A percentile compares a stretch with the other conserved stretches of the same genome.
phyloP scores from a whole-genome alignment of 2,113 vertebrate genomes.

The Platichthys stellatus region DNA sequence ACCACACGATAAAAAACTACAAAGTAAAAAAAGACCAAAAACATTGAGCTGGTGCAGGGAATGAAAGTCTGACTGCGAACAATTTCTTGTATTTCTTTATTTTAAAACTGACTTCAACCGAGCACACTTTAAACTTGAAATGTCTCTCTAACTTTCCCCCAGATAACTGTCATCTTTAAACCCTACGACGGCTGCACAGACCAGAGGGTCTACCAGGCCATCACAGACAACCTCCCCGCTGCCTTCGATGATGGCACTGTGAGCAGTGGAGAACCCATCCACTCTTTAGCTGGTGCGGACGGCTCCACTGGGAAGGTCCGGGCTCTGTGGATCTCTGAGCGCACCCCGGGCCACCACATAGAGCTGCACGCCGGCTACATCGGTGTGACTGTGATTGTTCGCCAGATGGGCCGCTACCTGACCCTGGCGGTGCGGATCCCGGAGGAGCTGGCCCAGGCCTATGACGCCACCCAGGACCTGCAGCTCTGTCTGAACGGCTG shows the following conservation, averaged over 20 bases:
- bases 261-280: conserved; percentile 79
- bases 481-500: conserved; percentile 96
- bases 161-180: conserved; percentile 98
- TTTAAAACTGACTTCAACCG: too few species aligned
- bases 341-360: conserved; percentile 85
- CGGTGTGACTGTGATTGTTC: conserved; percentile 90
- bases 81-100: too few species aligned
- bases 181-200: conserved; percentile 93
- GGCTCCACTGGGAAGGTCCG: conserved; percentile 82
- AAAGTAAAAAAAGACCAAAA: too few species aligned
- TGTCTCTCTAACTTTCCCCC: not conserved
- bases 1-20: too few species aligned
- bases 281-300: conserved; percentile 73
- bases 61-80: too few species aligned
- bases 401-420: conserved; percentile 92
- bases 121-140: not conserved
- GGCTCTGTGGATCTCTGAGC: conserved; percentile 88
- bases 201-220: conserved; percentile 96
- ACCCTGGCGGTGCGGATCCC: conserved; percentile 93
- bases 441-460: conserved; percentile 87
- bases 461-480: conserved; percentile 92
- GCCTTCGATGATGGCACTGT: conserved; percentile 95
- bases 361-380: conserved; percentile 94
- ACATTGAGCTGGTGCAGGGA: too few species aligned
- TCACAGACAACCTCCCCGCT: conserved; percentile 92